Evolutionary conservation across 2,797 vertebrate genomes (phyloP), one percentile per base, ranked within the genome.

Genomic region (Microctenopoma lineatum): DNA sequence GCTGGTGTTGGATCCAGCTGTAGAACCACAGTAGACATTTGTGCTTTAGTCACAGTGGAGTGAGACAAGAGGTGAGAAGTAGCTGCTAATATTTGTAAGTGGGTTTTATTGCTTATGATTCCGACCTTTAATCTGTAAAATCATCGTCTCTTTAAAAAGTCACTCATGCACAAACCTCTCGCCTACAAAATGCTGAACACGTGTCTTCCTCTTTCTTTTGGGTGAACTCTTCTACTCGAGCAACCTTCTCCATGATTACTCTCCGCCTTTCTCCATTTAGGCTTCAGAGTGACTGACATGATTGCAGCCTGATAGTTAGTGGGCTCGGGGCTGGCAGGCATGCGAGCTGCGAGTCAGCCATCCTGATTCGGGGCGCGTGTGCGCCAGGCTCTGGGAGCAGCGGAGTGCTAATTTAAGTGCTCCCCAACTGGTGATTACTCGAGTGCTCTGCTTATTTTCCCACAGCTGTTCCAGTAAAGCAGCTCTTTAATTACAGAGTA

Each of bases 391-490:
- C 59, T 50, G 79, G 85, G 86, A 90, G 75, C 87, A 87, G 89
- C 84, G 67, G 65, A 85, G 77, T 88, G 88, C 90, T 95, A 92
- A 94, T 94, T 94, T 94, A 94, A 94, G 91, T 89, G 85, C 88
- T 93, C 92, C 91, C 89, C 84, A 92, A 93, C 93, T 91, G 87
- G 90, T 94, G 90, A 93, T 94, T 94, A 94, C 84, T 86, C 67
- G 63, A 91, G 87, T 82, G 70, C 88, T 88, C 85, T 88, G 87
- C 90, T 90, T 90, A 88, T 91, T 90, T 92, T 92, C 92, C 92
- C 90, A 89, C 91, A 91, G 92, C 93, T 93, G 92, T 89, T 90
- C 77, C 87, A 84, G 87, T 81, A 89, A 89, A 88, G 85, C 90
- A 90, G 90, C 84, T 88, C 90, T 93, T 93, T 94, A 93, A 94